Percentiles rank a stretch among this genome's conserved stretches.
These are phyloP conservation scores for Solenopsis invicta DNA, from an alignment of 1,140 invertebrate species.

Conservation along the genomic window DNA sequence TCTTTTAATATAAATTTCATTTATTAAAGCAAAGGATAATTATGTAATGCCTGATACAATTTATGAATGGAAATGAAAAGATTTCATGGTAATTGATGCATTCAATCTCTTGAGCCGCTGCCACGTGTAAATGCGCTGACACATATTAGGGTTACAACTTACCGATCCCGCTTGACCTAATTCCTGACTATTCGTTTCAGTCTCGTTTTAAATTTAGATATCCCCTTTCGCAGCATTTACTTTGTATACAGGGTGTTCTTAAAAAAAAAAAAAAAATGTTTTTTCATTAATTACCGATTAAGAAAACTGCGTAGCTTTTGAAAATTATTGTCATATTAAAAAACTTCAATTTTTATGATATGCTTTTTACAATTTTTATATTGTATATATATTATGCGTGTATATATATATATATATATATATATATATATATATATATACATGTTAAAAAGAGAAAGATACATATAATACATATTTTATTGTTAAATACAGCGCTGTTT, in stretches of 20 bases:
- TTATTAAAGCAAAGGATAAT: background rate
- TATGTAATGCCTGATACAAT: constrained; percentile 1
- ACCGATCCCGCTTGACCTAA: constrained; percentile 79
- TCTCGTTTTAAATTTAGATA: constrained; percentile 82
- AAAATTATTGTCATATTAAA: background rate
- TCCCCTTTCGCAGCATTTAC: constrained; percentile 74
- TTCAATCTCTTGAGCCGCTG: background rate
- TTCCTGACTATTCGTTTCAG: constrained; percentile 75
- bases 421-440: background rate
- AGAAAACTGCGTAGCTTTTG: background rate
- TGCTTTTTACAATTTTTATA: constrained; percentile 1
- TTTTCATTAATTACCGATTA: background rate
- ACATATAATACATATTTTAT: background rate
- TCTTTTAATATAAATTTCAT: background rate
- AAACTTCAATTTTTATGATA: background rate
- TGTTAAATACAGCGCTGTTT: background rate
- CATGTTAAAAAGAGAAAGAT: background rate
- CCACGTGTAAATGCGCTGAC: background rate
- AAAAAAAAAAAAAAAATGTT: background rate
- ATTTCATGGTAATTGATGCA: background rate
- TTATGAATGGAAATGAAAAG: background rate
- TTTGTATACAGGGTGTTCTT: constrained; percentile 38
- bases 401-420: background rate
- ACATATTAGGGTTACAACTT: constrained; percentile 70
- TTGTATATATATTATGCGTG: too few species aligned